Percentiles rank a stretch among this genome's conserved stretches.
These are phyloP conservation scores for Rhineura floridana DNA, from an alignment of 2,113 vertebrate species.

Conservation along the genomic window DNA sequence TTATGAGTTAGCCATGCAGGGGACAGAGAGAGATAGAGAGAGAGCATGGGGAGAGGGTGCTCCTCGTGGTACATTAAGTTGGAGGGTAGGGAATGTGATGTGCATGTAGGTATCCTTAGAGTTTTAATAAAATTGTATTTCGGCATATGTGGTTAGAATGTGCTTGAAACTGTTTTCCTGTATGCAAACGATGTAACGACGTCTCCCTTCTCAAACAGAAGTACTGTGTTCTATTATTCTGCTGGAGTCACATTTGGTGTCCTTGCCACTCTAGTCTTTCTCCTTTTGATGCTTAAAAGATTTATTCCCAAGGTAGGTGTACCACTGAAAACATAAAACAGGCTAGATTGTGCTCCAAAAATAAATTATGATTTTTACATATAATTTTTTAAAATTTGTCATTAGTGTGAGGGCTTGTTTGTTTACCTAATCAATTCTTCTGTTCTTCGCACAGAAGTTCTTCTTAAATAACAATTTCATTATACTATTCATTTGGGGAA, in stretches of 20 bases:
- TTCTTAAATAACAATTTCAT: background rate
- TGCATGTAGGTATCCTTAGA: background rate
- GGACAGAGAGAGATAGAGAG: background rate
- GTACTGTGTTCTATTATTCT: conserved; percentile 73
- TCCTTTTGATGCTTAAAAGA: conserved; percentile 74
- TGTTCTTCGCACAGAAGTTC: background rate
- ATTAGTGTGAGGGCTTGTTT: background rate
- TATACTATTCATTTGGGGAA: background rate
- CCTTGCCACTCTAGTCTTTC: conserved; percentile 74
- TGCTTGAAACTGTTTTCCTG: conserved; percentile 12
- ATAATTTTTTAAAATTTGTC: background rate
- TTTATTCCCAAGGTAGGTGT: conserved; percentile 77
- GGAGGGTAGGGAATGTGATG: no score
- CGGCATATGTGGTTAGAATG: conserved; percentile 23
- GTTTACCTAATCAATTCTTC: background rate
- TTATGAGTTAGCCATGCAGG: background rate
- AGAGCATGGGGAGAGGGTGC: no score
- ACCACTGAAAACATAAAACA: conserved; percentile 30
- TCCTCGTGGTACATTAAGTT: no score
- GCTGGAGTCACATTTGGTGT: conserved; percentile 73
- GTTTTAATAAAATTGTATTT: conserved; percentile 18
- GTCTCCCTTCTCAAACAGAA: conserved; percentile 72
- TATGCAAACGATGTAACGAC: conserved; percentile 2
- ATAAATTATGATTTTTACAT: conserved; percentile 31
- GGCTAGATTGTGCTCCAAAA: conserved; percentile 1